Percentiles rank a stretch among this genome's conserved stretches.
Evolutionary conservation across 2,888 invertebrate genomes (phyloP).

Genomic region (Ethmia dodecea): DNA sequence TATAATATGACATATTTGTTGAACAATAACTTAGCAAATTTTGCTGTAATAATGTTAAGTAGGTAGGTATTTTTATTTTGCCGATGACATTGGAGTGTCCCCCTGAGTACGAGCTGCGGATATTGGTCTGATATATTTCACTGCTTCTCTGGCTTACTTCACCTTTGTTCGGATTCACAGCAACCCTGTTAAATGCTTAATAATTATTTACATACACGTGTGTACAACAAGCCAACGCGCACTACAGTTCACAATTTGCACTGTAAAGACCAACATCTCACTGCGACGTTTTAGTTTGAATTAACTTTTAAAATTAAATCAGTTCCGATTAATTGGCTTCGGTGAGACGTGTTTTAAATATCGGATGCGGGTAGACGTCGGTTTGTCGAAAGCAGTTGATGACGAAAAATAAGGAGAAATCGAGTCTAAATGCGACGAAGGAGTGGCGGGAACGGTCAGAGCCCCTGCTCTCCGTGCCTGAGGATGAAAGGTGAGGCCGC

Average conservation of each 20-base stretch:
- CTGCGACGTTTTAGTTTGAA: neutral
- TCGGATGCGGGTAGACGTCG: constrained; percentile 14
- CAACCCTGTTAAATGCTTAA: constrained; percentile 40
- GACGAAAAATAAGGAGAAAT: constrained; percentile 66
- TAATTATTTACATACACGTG: constrained; percentile 48
- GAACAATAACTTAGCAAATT: too few relatives aligned
- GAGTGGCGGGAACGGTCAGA: constrained; percentile 60
- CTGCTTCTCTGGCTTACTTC: too few relatives aligned
- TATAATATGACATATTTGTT: too few relatives aligned
- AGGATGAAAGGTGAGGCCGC: constrained; percentile 68
- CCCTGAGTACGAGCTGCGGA: too few relatives aligned
- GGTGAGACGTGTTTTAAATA: constrained; percentile 8
- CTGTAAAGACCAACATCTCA: constrained; percentile 6
- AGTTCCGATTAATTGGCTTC: constrained; percentile 8
- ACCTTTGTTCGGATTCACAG: too few relatives aligned
- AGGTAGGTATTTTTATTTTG: too few relatives aligned
- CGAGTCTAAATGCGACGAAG: constrained; percentile 51
- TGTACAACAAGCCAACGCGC: constrained; percentile 16
- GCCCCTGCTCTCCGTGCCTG: constrained; percentile 64
- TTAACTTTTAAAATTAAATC: neutral
- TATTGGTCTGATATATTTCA: too few relatives aligned
- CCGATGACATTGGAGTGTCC: too few relatives aligned
- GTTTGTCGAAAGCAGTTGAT: constrained; percentile 23
- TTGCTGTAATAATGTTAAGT: too few relatives aligned
- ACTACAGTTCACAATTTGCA: constrained; percentile 9